Base-by-base conservation (phyloP, 2,888 invertebrate species). In the Drosophila siamana region DNA sequence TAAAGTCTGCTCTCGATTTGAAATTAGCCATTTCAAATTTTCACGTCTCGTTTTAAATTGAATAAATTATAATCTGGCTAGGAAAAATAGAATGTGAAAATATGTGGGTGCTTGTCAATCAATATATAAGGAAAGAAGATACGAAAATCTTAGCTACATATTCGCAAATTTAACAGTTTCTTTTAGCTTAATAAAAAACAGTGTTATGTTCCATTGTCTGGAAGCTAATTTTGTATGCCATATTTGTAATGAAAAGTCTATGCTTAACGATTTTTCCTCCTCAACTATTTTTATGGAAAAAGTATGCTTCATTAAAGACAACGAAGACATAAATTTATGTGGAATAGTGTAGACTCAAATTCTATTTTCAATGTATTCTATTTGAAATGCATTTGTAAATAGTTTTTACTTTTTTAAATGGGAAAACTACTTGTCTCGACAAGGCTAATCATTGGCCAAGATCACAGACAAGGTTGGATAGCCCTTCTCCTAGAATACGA, bases 361-460 rank as follows among this genome's bases (percentile, higher is more conserved):
- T 30, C 30, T 7, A 26, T 11, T 30, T 30, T 4, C 9, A 1
- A 30, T 30, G 4, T n/a, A n/a, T 19, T 19, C 19, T 33, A n/a
- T n/a, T 33, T n/a, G 4, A 33, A 33, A 33, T 33, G 33, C 33
- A 33, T n/a, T n/a, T 46, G 11, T 8, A 2, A 9, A 46, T 16
- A 15, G 7, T 2, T 26, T 26, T 28, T 15, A 1, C 15, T 16
- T 4, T 28, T 8, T 6, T 9, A 15, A 13, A 19, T n/a, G 11
- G 19, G 38, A n/a, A 22, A 50, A 41, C 19, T 30, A 19, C 3
- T 30, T 13, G 3, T 13, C 13, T 30, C 13, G 40, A 30, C n/a
- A 46, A 55, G 61, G 46, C 55, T 26, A 54, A 44, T 44, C 26
- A 38, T 44, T 46, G 54, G 44, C 44, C 13, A 54, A 61, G 26